A percentile compares a stretch with the other conserved stretches of the same genome.
These are phyloP conservation scores for Cephus sareptanus DNA, from an alignment of 2,888 invertebrate genomes.

Conservation along the genomic window DNA sequence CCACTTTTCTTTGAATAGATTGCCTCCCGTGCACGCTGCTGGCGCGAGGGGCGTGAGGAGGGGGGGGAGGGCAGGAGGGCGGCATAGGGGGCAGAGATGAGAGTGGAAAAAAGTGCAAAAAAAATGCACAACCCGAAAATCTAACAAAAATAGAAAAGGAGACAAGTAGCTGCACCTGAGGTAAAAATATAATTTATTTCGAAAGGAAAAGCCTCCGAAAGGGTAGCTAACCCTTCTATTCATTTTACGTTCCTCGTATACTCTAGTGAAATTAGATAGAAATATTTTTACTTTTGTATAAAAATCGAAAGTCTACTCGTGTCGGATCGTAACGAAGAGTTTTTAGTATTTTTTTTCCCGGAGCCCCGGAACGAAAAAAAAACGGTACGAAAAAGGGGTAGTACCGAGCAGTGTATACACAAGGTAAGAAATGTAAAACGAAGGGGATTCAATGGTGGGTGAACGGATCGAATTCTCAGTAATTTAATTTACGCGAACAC, in stretches of 20 bases:
- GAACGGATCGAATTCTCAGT: not conserved
- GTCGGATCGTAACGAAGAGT: too few species aligned
- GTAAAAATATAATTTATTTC: not conserved
- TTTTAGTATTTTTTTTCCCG: too few species aligned
- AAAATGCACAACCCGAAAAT: not conserved
- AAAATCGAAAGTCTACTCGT: too few species aligned
- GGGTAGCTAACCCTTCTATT: too few species aligned
- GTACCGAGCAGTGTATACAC: not conserved
- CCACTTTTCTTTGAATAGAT: slow-evolving; percentile 4
- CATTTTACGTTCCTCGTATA: not conserved
- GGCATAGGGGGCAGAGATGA: too few species aligned
- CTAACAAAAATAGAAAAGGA: not conserved
- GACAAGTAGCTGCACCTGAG: not conserved
- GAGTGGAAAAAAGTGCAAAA: too few species aligned
- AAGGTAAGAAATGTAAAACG: not conserved
- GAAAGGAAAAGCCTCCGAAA: not conserved
- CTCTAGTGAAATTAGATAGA: too few species aligned
- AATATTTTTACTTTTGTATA: too few species aligned
- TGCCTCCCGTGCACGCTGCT: not conserved
- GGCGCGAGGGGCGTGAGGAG: not conserved
- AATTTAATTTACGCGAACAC: not conserved
- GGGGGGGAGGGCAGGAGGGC: too few species aligned
- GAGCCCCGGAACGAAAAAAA: not conserved
- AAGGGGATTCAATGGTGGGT: not conserved
- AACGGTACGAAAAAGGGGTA: not conserved